Evolutionary conservation across 1,140 invertebrate genomes (phyloP).

Genomic region (Atta texana): DNA sequence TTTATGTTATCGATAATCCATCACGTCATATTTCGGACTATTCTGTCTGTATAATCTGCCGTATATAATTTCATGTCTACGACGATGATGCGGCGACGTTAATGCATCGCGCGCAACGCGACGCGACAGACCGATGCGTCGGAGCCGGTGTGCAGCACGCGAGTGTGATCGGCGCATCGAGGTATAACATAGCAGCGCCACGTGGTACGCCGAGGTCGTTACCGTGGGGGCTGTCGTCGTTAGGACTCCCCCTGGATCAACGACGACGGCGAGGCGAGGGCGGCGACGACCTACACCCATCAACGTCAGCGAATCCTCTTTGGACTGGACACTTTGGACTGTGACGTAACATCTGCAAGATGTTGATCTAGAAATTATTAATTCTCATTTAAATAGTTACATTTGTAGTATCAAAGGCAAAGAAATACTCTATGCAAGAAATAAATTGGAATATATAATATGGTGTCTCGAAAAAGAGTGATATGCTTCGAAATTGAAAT

Average conservation of each 20-base stretch:
- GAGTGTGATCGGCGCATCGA: conserved; percentile 62
- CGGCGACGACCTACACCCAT: not conserved
- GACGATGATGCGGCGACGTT: conserved; percentile 8
- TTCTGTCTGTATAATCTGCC: not conserved
- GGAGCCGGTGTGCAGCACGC: conserved; percentile 63
- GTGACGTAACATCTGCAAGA: not conserved
- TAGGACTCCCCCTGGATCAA: conserved; percentile 16
- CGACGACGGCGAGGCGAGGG: not conserved
- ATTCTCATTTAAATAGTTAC: not conserved
- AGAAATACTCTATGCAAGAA: not conserved
- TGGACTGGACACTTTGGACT: not conserved
- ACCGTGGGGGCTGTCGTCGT: conserved; percentile 38
- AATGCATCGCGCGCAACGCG: conserved; percentile 4
- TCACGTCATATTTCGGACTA: not conserved
- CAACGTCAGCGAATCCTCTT: not conserved
- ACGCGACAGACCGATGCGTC: conserved; percentile 38
- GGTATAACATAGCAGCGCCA: conserved; percentile 67
- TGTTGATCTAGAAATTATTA: not conserved
- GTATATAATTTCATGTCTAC: conserved; percentile 24
- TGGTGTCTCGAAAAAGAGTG: not conserved
- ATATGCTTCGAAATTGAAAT: not conserved
- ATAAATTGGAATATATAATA: not conserved
- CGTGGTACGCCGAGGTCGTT: conserved; percentile 76
- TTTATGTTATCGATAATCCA: conserved; percentile 9
- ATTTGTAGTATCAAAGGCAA: not conserved